phyloP scores from a whole-genome alignment of 2,113 vertebrate genomes.

The Sinocyclocheilus grahami region DNA sequence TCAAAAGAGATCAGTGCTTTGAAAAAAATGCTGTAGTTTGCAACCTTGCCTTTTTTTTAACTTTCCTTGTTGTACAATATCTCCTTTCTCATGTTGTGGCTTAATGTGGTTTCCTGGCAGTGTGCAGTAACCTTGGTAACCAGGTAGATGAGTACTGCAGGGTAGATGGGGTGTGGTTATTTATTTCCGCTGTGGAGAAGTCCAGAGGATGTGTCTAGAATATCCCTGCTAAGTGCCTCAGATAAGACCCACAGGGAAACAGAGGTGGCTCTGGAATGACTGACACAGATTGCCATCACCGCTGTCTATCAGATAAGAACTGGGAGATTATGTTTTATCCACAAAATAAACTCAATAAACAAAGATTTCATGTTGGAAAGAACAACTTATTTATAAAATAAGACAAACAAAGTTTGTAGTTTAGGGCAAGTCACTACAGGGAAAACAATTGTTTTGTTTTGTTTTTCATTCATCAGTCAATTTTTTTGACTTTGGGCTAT shows the following conservation, averaged over 20 bases:
- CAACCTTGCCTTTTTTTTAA: slow-evolving; percentile 25
- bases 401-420: not conserved
- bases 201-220: slow-evolving; percentile 38
- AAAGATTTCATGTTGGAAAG: not conserved
- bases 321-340: not conserved
- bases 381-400: not conserved
- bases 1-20: not conserved
- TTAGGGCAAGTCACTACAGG: not conserved
- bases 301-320: not conserved
- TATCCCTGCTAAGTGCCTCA: slow-evolving; percentile 33
- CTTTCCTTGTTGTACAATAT: slow-evolving; percentile 38
- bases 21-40: not conserved
- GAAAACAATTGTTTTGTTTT: not conserved
- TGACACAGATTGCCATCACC: slow-evolving; percentile 1
- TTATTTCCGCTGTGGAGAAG: slow-evolving; percentile 30
- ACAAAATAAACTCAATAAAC: not conserved
- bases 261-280: slow-evolving; percentile 11
- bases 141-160: slow-evolving; percentile 32
- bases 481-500: not conserved
- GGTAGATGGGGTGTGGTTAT: slow-evolving; percentile 37
- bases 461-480: not conserved
- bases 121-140: slow-evolving; percentile 52
- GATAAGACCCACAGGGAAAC: slow-evolving; percentile 25
- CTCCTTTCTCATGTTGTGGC: slow-evolving; percentile 54
- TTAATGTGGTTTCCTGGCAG: slow-evolving; percentile 48